phyloP scores from a whole-genome alignment of 2,888 invertebrate genomes.

The Lasius platythorax region DNA sequence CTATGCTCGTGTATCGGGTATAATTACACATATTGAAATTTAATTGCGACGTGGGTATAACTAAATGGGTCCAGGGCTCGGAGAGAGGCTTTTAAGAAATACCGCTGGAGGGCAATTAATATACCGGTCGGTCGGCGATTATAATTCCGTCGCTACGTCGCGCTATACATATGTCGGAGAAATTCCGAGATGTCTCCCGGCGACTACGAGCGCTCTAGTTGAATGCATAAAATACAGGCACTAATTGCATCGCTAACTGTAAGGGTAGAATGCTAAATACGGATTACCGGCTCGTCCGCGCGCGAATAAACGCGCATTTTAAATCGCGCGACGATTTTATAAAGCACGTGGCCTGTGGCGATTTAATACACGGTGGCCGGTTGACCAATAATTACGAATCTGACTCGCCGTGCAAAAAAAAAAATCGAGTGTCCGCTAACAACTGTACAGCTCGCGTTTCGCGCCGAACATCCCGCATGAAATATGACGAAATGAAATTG shows the following conservation, averaged over 20 bases:
- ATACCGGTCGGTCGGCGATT: slow-evolving; percentile 32
- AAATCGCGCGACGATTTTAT: slow-evolving; percentile 17
- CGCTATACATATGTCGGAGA: slow-evolving; percentile 14
- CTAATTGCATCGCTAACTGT: slow-evolving; percentile 43
- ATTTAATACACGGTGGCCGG: background rate
- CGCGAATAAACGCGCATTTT: background rate
- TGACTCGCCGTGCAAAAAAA: background rate
- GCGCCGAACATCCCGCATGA: background rate
- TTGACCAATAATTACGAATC: slow-evolving; percentile 27
- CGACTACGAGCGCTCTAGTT: slow-evolving; percentile 47
- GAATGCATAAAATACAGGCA: slow-evolving; percentile 45
- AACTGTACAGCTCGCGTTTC: background rate
- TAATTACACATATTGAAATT: slow-evolving; percentile 50
- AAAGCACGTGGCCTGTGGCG: background rate
- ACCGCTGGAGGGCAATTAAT: slow-evolving; percentile 43
- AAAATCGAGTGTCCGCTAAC: background rate
- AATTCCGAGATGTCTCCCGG: slow-evolving; percentile 36
- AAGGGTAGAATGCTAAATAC: slow-evolving; percentile 22
- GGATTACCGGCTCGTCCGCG: background rate
- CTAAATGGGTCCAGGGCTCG: background rate
- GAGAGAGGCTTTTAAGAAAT: slow-evolving; percentile 21
- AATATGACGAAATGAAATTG: slow-evolving; percentile 16
- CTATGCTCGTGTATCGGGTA: background rate
- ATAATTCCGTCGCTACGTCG: slow-evolving; percentile 38
- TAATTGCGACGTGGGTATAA: slow-evolving; percentile 45